These are phyloP conservation scores for Byasa hedistus DNA, from an alignment of 2,888 invertebrate genomes.

Conservation along the genomic window DNA sequence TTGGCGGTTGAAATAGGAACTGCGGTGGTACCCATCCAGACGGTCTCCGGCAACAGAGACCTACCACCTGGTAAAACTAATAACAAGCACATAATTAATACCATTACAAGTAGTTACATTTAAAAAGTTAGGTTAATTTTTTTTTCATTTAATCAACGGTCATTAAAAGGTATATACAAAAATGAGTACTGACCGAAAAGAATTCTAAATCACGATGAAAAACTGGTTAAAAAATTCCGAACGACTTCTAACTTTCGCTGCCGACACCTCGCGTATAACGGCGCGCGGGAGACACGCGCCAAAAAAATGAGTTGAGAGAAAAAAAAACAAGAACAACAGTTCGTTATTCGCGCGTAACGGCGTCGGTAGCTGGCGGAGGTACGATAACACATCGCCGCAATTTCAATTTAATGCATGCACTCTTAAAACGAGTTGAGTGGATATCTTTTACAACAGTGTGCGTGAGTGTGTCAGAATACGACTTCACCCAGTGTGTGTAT, in stretches of 20 bases:
- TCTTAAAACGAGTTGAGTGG: slow-evolving; percentile 52
- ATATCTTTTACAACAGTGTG: slow-evolving; percentile 16
- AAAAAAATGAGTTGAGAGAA: slow-evolving; percentile 54
- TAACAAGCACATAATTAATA: too few species aligned
- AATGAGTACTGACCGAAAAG: slow-evolving; percentile 35
- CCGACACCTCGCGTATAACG: slow-evolving; percentile 66
- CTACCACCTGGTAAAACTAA: too few species aligned
- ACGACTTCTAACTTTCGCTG: slow-evolving; percentile 75
- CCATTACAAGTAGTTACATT: too few species aligned
- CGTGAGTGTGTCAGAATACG: not conserved
- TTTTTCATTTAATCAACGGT: too few species aligned
- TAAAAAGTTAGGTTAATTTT: too few species aligned
- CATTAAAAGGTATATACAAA: slow-evolving; percentile 7
- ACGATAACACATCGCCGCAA: slow-evolving; percentile 61
- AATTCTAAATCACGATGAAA: slow-evolving; percentile 48
- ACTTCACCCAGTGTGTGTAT: slow-evolving; percentile 14
- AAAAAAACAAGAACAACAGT: slow-evolving; percentile 58
- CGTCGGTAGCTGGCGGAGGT: slow-evolving; percentile 62
- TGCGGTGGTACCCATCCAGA: too few species aligned
- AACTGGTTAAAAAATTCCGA: slow-evolving; percentile 57
- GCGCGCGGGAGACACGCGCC: slow-evolving; percentile 72
- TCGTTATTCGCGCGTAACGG: slow-evolving; percentile 76
- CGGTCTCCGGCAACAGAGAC: too few species aligned
- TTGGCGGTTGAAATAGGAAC: too few species aligned
- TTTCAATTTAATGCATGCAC: slow-evolving; percentile 59